Evolutionary conservation across 2,797 vertebrate species (phyloP), one percentile per base, ranked within the genome.

Genomic region (Oreonectes daqikongensis): DNA sequence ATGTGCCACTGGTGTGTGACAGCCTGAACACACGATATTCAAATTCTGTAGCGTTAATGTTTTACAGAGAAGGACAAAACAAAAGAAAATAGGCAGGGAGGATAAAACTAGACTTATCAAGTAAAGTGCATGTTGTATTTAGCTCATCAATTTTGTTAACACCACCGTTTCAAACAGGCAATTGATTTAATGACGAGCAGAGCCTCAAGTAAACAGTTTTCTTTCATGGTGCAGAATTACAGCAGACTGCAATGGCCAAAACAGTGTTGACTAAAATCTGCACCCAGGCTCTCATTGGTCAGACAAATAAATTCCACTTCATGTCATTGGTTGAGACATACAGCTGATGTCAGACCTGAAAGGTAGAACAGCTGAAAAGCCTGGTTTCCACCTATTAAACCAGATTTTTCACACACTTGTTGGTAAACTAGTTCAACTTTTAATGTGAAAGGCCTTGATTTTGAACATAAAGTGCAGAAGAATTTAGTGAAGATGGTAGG

Each of bases 1-100:
- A 61, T 57, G 68, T 30, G 22, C 67, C 77, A 64, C 52, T 32
- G 52, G 42, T 0, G 30, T 35, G 69, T 12, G 53, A 64, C 63
- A 20, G 18, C 22, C 18, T 26, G 17, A 63, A 59, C 46, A 42
- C 63, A 76, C 66, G 14, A 8, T 26, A 64, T 17, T 66, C 2
- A 65, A 71, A 69, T 2, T 38, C 18, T 55, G 20, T 77, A n/a
- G 22, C 6, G 11, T 50, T 46, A 1, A 5, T 4, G 28, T 38
- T 7, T 46, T 8, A 17, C 17, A n/a, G 15, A 48, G 26, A 15
- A 30, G 66, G 28, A 44, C 20, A 32, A 38, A 15, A 48, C 40
- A 59, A 8, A 46, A 61, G 11, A 59, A 30, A 61, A 46, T 1
- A 15, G 66, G 64, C 24, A 38, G 40, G 44, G 10, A 35, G 67